Base-by-base conservation (phyloP, 2,113 vertebrate species). In the Syrrhaptes paradoxus region DNA sequence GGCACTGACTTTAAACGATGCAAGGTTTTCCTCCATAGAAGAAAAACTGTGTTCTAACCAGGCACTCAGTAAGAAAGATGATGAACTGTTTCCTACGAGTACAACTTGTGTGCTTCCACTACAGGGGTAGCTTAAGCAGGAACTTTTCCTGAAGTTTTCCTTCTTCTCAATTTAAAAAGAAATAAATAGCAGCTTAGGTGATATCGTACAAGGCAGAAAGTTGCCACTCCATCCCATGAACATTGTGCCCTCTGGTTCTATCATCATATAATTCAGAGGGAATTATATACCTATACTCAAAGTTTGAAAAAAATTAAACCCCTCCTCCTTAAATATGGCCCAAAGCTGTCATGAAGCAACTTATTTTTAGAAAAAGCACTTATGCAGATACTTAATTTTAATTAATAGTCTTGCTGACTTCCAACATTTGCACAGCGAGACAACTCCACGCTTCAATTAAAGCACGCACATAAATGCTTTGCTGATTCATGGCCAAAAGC, bases 401-500 rank as follows among this genome's bases (percentile, higher is more conserved):
- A 97, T 94, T 93, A 97, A 96, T 95, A 96, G 89, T 91, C 94
- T 95, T 84, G 84, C 73, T 29, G 77, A 89, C 61, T 95, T 85
- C 87, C 87, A 95, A 87, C 91, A 96, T 88, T 93, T 74, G 86
- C 92, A 95, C 90, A 95, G 92, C 45, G 17, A 97, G 94, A 94
- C 92, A 93, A 92, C 92, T 94, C 92, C 95, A 94, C 11, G 18
- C 84, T 94, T 91, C 89, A 95, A 94, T 96, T 95, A 92, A 91
- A 95, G 66, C 49, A 28, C 3, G 81, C 54, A 91, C 71, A 76
- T 48, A 95, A 94, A 95, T n/a, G 87, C 91, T 93, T 90, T 73
- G 93, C 95, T 94, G 93, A 96, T 94, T 95, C 96, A 96, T 41
- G 75, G 93, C 93, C 94, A 96, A 92, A 94, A 82, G 77, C 71